Conservation (phyloP, 2,797 vertebrate genomes). For the Propithecus deckenii region DNA sequence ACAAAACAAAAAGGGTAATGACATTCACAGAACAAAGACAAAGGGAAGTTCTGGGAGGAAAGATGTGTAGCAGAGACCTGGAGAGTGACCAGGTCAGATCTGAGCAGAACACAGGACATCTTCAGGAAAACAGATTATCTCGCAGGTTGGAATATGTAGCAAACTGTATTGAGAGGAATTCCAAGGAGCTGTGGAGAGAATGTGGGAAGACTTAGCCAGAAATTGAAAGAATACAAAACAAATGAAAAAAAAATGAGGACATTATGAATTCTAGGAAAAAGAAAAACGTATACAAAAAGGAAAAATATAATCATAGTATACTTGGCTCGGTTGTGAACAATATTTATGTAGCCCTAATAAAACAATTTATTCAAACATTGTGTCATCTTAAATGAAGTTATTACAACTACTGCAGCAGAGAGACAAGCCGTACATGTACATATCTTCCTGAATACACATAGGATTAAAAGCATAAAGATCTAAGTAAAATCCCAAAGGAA, state of each 20-base stretch:
- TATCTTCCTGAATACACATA: background rate
- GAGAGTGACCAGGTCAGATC: background rate
- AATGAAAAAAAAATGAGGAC: background rate
- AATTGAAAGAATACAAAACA: conserved; percentile 43
- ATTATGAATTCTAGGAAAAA: conserved; percentile 27
- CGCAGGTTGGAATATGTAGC: background rate
- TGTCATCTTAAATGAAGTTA: background rate
- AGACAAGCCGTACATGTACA: background rate
- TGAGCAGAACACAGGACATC: background rate
- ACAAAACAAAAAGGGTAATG: background rate
- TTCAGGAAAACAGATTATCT: background rate
- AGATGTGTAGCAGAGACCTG: background rate
- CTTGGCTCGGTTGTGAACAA: background rate
- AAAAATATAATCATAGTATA: background rate
- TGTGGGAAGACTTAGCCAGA: background rate
- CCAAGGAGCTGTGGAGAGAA: background rate
- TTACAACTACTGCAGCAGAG: background rate
- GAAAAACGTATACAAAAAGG: background rate
- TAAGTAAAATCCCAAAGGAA: background rate
- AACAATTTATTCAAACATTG: background rate
- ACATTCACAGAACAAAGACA: background rate
- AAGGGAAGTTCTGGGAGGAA: background rate
- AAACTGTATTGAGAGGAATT: background rate
- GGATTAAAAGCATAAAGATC: background rate
- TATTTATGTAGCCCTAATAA: background rate